Evolutionary conservation across 2,888 invertebrate species (phyloP).

Genomic region (Nycteola revayana): DNA sequence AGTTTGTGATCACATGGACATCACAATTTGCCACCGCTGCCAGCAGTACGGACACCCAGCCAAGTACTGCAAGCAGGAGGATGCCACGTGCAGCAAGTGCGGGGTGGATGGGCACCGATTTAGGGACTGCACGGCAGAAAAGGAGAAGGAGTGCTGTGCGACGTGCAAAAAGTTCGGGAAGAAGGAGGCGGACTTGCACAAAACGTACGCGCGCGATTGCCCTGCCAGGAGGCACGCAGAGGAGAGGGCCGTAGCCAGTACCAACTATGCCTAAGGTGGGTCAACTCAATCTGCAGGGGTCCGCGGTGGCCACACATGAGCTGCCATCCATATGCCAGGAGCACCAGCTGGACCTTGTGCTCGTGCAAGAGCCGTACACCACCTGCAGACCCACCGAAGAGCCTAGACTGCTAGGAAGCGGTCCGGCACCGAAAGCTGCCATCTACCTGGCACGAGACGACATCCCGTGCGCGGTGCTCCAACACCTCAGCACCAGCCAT

Average conservation of each 20-base stretch:
- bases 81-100: no score
- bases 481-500: background rate
- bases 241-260: background rate
- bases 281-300: constrained; percentile 28
- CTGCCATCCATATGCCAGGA: constrained; percentile 15
- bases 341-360: constrained; percentile 18
- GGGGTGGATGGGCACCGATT: no score
- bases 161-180: constrained; percentile 25
- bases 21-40: constrained; percentile 17
- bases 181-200: constrained; percentile 6
- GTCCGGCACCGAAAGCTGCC: background rate
- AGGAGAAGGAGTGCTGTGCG: constrained; percentile 5
- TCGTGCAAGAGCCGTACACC: constrained; percentile 35
- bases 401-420: background rate
- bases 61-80: no score
- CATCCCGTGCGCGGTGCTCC: background rate
- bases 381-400: no score
- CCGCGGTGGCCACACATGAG: constrained; percentile 20
- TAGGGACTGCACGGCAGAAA: constrained; percentile 12
- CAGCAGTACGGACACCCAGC: no score
- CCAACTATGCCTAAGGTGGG: constrained; percentile 23
- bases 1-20: constrained; percentile 10
- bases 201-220: constrained; percentile 17
- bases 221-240: constrained; percentile 23
- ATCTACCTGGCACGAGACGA: fast-evolving